A percentile compares a stretch with the other conserved stretches of the same genome.
These are phyloP conservation scores for Parus major DNA, from an alignment of 2,113 vertebrate genomes.

Conservation along the genomic window DNA sequence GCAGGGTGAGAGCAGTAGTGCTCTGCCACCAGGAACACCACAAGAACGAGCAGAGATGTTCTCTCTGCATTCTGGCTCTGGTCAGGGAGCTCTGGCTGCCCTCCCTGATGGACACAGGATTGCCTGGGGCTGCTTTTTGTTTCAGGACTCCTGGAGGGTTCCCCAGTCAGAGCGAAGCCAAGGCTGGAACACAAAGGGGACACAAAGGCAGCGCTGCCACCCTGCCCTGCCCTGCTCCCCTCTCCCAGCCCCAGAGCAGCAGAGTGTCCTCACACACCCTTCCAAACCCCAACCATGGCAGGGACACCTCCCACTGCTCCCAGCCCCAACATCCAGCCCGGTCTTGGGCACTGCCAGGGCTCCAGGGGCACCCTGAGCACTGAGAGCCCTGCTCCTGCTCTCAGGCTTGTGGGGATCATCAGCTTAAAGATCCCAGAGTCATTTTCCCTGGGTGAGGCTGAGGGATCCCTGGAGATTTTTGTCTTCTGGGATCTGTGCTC, in stretches of 20 bases:
- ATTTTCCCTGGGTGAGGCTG: neutral
- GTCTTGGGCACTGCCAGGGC: neutral
- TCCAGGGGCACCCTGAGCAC: neutral
- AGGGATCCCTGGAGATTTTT: neutral
- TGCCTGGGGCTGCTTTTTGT: neutral
- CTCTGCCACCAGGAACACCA: constrained; percentile 18
- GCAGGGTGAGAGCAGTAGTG: neutral
- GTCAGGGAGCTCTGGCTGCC: neutral
- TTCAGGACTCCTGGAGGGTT: neutral
- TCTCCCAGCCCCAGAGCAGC: neutral
- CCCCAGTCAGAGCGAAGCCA: constrained; percentile 2
- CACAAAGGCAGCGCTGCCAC: neutral
- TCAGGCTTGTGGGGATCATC: accelerated
- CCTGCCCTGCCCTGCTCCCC: neutral
- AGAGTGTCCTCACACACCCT: accelerated
- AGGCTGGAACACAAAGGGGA: neutral
- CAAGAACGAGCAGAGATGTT: neutral
- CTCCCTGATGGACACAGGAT: neutral
- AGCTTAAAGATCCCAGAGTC: too few species aligned
- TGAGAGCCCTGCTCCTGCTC: neutral
- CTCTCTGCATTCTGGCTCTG: neutral
- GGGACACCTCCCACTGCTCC: neutral
- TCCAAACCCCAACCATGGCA: neutral
- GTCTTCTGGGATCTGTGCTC: neutral
- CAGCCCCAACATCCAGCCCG: neutral